These are phyloP conservation scores for Acrobasis suavella DNA, from an alignment of 2,888 invertebrate genomes.

Conservation along the genomic window DNA sequence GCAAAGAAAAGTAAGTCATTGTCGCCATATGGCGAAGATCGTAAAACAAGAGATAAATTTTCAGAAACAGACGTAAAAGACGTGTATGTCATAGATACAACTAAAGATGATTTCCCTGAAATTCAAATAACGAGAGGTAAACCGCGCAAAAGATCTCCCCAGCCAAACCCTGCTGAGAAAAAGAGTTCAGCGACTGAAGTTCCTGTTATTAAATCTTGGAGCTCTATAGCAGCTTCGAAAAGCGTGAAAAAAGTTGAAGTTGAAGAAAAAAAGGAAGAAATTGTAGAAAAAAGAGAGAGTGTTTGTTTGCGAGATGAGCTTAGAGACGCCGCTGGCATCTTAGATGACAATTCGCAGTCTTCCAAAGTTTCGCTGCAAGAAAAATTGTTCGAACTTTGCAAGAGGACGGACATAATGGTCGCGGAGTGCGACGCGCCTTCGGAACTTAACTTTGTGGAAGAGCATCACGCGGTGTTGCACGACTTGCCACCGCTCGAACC, in stretches of 20 bases:
- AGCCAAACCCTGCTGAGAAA: conserved; percentile 50
- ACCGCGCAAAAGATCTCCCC: conserved; percentile 55
- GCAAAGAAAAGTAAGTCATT: conserved; percentile 61
- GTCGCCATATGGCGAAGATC: conserved; percentile 54
- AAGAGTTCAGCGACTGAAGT: conserved; percentile 34
- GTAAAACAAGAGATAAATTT: conserved; percentile 52
- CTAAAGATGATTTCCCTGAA: conserved; percentile 73
- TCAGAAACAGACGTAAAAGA: conserved; percentile 60
- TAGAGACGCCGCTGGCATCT: conserved; percentile 28
- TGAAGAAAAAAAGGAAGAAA: conserved; percentile 28
- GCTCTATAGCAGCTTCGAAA: conserved; percentile 74
- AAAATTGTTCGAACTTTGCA: conserved; percentile 69
- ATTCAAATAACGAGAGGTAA: conserved; percentile 73
- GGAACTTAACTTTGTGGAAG: conserved; percentile 72
- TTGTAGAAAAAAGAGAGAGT: conserved; percentile 32
- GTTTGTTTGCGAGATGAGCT: conserved; percentile 30
- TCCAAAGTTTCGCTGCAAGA: conserved; percentile 63
- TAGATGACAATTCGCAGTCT: conserved; percentile 44
- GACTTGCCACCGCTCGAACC: conserved; percentile 69
- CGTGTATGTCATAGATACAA: conserved; percentile 72
- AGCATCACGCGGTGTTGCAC: conserved; percentile 65
- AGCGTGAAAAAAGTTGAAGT: conserved; percentile 48
- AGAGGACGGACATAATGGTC: conserved; percentile 74
- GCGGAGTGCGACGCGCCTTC: conserved; percentile 74
- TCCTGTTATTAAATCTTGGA: conserved; percentile 77